Base-by-base conservation (phyloP, 2,888 invertebrate genomes). In the Ormyrus labotus region DNA sequence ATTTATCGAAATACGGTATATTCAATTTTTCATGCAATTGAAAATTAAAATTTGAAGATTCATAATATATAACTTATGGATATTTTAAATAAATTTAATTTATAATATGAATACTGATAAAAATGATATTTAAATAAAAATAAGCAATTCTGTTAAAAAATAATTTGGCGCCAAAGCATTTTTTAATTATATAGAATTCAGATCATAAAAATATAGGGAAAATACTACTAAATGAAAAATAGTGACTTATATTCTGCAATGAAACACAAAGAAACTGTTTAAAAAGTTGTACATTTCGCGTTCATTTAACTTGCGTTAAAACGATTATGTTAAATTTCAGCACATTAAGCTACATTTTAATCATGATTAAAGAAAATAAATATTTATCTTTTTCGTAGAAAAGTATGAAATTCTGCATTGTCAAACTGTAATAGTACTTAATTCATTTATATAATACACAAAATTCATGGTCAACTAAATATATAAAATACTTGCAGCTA, bases 41-140 rank as follows among this genome's bases (percentile, higher is more conserved):
- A 34, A 34, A 34, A 61, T 51, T 51, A 11, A 55, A 34, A 53
- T 4, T 10, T 57, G 45, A 9, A 53, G n/a, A 51, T 50, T 34
- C 13, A 5, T 3, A 34, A 4, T 34, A 5, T 11, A 19, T 60
- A 45, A 76, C 45, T 13, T 47, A n/a, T 47, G 19, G 51, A 61
- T 47, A 65, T 51, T 65, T 65, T 45, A 73, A 55, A 51, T 57
- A 51, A 72, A 60, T 72, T 58, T 60, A 78, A 78, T 78, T 45
- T 34, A 51, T 47, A 60, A 10, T 9, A 45, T 51, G 60, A 70
- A 69, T 71, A 75, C 67, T 55, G 78, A 72, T 72, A 48, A 67
- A 60, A 72, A 55, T 13, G n/a, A 57, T 47, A 13, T 45, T 55
- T 63, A 70, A 57, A 70, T 13, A 61, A 57, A 45, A 51, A 13